Base-by-base conservation (phyloP, 2,113 vertebrate genomes). In the Seriola rivoliana region DNA sequence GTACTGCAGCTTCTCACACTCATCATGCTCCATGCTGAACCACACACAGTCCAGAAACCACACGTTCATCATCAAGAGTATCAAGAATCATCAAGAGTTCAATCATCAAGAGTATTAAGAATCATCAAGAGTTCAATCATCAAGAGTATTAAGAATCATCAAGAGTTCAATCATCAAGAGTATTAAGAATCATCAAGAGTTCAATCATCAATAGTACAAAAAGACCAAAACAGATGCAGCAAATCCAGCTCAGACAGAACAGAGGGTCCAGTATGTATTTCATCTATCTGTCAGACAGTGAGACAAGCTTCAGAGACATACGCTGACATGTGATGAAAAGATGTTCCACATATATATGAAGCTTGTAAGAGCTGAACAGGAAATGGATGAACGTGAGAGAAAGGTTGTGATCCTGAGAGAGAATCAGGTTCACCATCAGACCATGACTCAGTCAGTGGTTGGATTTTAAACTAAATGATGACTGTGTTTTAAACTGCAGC, bases 11-110 rank as follows among this genome's bases (percentile, higher is more conserved):
- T 57, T 68, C 54, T 69, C 82, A 82, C 83, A 66, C 38, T 55
- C 50, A 11, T 34, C 48, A 78, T 78, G 89, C 83, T 80, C 14
- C 81, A 89, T 90, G 73, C 84, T 50, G 52, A 58, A 68, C 71
- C 54, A 57, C 19, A 70, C 36, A 71, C 17, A 48, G 23, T 58
- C 79, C n/a, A 76, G 21, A 59, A 66, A 75, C 38, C 29, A 48
- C 67, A 42, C 55, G 46, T 77, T 75, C 1, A 17, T 50, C 17
- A 50, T 17, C 46, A 50, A 50, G 1, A 48, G 44, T 48, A 48
- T 13, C 5, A 29, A 29, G 29, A 29, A 29, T 29, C 29, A 29
- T 29, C 29, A 29, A 29, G 25, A 25, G 25, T 25, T 25, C 25
- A 25, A 14, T 46, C 14, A 46, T 16, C 14, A 46, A 46, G 1